Evolutionary conservation across 2,797 vertebrate species (phyloP).

Genomic region (Valencia hispanica): DNA sequence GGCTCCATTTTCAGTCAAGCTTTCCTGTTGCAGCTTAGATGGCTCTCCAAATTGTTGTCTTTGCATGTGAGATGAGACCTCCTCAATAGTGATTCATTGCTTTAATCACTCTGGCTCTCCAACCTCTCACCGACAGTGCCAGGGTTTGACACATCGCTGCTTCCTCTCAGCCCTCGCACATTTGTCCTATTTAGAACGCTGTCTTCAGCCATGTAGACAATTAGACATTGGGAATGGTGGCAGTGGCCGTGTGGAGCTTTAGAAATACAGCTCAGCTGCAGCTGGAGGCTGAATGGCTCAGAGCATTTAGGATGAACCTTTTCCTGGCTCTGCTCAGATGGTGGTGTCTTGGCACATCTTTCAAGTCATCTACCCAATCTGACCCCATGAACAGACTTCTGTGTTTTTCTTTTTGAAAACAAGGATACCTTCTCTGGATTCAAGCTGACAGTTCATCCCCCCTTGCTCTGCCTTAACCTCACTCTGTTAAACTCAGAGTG

Average conservation of each 20-base stretch:
- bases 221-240: constrained; percentile 38
- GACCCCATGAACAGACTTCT: not conserved
- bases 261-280: constrained; percentile 15
- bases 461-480: constrained; percentile 6
- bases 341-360: constrained; percentile 2
- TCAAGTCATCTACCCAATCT: not conserved
- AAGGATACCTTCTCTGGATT: not conserved
- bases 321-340: not conserved
- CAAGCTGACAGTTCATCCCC: not conserved
- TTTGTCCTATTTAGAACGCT: constrained; percentile 73
- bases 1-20: constrained; percentile 37
- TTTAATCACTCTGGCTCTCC: constrained; percentile 75
- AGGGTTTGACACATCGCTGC: constrained; percentile 69
- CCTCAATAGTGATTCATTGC: constrained; percentile 76
- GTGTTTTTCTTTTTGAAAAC: not conserved
- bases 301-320: constrained; percentile 2
- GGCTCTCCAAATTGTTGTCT: constrained; percentile 25
- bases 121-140: constrained; percentile 55
- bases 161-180: constrained; percentile 47
- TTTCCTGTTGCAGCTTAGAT: constrained; percentile 31
- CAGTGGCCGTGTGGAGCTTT: constrained; percentile 15
- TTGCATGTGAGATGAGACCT: constrained; percentile 52
- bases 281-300: constrained; percentile 9
- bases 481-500: constrained; percentile 16
- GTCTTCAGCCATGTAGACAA: constrained; percentile 44